These are phyloP conservation scores for Apotomis betuletana DNA, from an alignment of 2,888 invertebrate species.

Conservation along the genomic window DNA sequence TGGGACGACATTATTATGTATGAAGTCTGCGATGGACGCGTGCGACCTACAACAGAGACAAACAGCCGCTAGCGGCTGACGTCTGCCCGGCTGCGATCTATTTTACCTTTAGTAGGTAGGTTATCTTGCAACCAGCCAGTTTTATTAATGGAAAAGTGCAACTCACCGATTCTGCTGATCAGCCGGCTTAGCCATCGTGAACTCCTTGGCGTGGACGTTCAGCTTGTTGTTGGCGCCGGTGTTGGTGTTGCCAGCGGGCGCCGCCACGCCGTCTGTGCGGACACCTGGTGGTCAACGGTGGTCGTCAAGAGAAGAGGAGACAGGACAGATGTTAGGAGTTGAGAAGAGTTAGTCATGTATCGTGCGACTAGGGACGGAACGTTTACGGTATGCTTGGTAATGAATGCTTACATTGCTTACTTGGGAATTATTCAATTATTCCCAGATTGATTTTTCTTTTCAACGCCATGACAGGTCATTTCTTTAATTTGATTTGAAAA, in stretches of 20 bases:
- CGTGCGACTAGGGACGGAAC: background rate
- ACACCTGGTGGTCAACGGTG: constrained; percentile 83
- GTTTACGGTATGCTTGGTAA: background rate
- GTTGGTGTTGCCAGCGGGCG: constrained; percentile 39
- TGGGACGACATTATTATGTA: too few relatives aligned
- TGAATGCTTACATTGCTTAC: too few relatives aligned
- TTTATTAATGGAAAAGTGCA: background rate
- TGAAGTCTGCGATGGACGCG: too few relatives aligned
- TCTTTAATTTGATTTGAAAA: too few relatives aligned
- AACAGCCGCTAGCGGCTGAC: too few relatives aligned
- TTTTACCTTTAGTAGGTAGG: too few relatives aligned
- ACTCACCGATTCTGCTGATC: constrained; percentile 80
- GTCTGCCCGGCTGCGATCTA: too few relatives aligned
- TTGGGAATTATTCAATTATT: too few relatives aligned
- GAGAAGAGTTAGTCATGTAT: constrained; percentile 31
- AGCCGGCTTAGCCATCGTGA: constrained; percentile 89
- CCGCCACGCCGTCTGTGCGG: constrained; percentile 84
- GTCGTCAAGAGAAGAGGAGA: constrained; percentile 75
- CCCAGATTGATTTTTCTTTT: too few relatives aligned
- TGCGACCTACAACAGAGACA: too few relatives aligned
- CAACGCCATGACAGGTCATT: too few relatives aligned
- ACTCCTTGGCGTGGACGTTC: constrained; percentile 95
- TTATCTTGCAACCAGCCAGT: too few relatives aligned
- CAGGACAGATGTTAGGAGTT: constrained; percentile 44
- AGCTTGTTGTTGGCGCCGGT: constrained; percentile 81